Evolutionary conservation across 1,140 invertebrate species (phyloP), one percentile per base, ranked within the genome.

Genomic region (Paralvinella palmiformis): DNA sequence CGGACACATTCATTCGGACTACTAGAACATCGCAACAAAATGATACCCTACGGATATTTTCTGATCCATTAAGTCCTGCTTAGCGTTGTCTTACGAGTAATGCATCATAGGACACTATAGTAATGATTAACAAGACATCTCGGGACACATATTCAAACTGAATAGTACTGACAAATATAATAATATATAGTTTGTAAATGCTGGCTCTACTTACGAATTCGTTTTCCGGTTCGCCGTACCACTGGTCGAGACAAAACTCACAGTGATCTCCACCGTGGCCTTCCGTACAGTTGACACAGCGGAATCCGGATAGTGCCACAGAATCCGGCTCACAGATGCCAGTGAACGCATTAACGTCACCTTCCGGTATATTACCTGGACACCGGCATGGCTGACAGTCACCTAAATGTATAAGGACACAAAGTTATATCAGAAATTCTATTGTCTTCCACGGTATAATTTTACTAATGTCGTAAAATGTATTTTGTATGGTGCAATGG

Each of bases 231-330:
- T 95, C 92, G 6, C 94, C 94, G 73, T 96, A 97, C 81, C 85
- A 98, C 24, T 94, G 93, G 64, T 89, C 85, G 24, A 88, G 88
- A 77, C 94, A 98, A 1, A 88, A 83, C 69, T 96, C 91, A 73
- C 94, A 98, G 73, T 94, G 95, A 57, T 91, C 91, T 6, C 95
- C 95, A 31, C 88, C 75, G 69, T 95, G 95, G 0, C 92, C 92
- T 62, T 87, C 84, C 0, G 90, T 90, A 78, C 94, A 98, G 56
- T 55, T 52, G 62, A 37, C 22, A 44, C 62, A 63, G 41, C 17
- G n/a, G 33, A 27, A 20, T 7, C 13, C 6, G 3, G 13, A 17
- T 3, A 50, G 29, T 31, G 20, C 56, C 22, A 7, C 22, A 20
- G 29, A 20, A 32, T 57, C 57, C 27, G 44, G 45, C 15, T 7